Evolutionary conservation across 2,888 invertebrate species (phyloP), one percentile per base, ranked within the genome.

Genomic region (Sphinx pinastri): DNA sequence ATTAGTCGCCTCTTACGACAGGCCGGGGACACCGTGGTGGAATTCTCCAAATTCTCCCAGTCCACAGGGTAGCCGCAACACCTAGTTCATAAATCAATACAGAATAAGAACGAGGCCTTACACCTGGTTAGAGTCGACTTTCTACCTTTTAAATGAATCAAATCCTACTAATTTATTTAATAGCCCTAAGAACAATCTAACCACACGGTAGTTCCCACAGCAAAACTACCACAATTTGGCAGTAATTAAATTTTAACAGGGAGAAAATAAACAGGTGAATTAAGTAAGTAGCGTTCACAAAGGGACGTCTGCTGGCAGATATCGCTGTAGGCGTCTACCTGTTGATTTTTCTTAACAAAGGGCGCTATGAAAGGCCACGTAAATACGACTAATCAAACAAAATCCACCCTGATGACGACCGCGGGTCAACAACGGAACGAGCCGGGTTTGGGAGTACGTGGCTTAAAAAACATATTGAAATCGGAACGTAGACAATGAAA

Each of bases 381-480:
- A 59, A 57, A 57, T 38, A 59, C 58, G 58, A 31, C 31, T 59
- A 38, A 59, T 38, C 58, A 59, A 59, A 59, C 58, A 59, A 59
- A 13, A 59, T 38, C 14, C 31, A 14, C 1, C 6, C 25, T 31
- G 25, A 57, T 57, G 57, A 57, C 13, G 57, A 57, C 13, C 57
- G 19, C 13, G 19, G 25, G 38, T 38, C 38, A 38, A 38, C 5
- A 38, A 8, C 38, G 38, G 7, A 8, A 5, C 38, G 7, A 38
- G 25, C 25, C 57, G 19, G 57, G 19, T 31, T 57, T 25, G 57
- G n/a, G 38, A 38, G 38, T 38, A 38, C 0, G 38, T 38, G 8
- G 38, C 38, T 38, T 38, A 2, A 38, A 38, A 38, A 38, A 38
- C 38, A 38, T 38, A 38, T 7, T 38, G 8, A 7, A 38, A 38